phyloP scores from a whole-genome alignment of 2,888 invertebrate genomes.

The Phyllotreta cruciferae region DNA sequence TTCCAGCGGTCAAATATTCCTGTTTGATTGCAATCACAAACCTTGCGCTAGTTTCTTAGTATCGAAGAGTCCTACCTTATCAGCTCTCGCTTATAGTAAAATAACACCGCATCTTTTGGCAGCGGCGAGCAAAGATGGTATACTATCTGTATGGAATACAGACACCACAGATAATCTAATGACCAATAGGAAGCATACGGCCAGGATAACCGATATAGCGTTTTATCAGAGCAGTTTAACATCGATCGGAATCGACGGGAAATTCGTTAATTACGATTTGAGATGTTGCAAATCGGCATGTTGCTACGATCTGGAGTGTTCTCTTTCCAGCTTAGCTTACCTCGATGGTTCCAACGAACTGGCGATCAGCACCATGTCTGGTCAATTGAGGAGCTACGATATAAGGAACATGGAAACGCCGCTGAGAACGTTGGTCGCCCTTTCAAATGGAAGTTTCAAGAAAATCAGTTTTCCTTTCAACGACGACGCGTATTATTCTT shows the following conservation, averaged over 20 bases:
- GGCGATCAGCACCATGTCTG: slow-evolving; percentile 44
- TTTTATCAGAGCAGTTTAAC: slow-evolving; percentile 42
- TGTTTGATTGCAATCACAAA: slow-evolving; percentile 41
- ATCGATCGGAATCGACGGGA: slow-evolving; percentile 45
- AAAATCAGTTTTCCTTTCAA: slow-evolving; percentile 43
- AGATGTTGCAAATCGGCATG: slow-evolving; percentile 32
- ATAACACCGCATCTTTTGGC: slow-evolving; percentile 39
- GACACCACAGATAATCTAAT: slow-evolving; percentile 40
- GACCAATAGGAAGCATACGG: slow-evolving; percentile 37
- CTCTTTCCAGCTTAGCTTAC: slow-evolving; percentile 43
- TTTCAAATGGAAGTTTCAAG: slow-evolving; percentile 40
- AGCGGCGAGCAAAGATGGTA: slow-evolving; percentile 44
- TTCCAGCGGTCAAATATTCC: slow-evolving; percentile 41
- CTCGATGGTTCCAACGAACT: slow-evolving; percentile 41
- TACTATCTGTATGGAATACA: slow-evolving; percentile 44
- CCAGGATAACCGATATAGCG: slow-evolving; percentile 43
- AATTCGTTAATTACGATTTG: slow-evolving; percentile 44
- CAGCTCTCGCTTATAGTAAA: slow-evolving; percentile 41
- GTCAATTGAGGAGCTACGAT: slow-evolving; percentile 47
- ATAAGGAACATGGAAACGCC: slow-evolving; percentile 44
- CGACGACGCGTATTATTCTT: not conserved
- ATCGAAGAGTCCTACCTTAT: slow-evolving; percentile 43
- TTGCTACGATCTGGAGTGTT: slow-evolving; percentile 42
- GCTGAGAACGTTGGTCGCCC: slow-evolving; percentile 42
- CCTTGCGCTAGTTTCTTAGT: slow-evolving; percentile 44